Evolutionary conservation across 2,113 vertebrate genomes (phyloP), one percentile per base, ranked within the genome.

Genomic region (Dryoscopus gambensis): DNA sequence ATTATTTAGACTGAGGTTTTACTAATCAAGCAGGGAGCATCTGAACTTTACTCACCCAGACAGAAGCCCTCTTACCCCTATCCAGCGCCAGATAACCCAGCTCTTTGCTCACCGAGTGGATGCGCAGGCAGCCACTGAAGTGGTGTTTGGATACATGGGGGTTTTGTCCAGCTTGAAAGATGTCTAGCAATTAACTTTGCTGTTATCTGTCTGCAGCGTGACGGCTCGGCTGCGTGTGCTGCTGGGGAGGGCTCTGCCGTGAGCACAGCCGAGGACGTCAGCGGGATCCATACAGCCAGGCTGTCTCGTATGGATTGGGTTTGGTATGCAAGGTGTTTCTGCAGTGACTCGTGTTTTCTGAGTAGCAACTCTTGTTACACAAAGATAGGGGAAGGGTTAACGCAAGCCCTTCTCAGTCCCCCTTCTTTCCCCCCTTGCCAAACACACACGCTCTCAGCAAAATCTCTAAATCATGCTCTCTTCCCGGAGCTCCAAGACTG

Each of bases 1-100:
- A 49, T 94, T 97, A 92, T 92, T 93, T 95, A 96, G 95, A 94
- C 94, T 95, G 74, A 92, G 88, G 79, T 79, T 97, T 95, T 53
- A 27, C 67, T 95, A 93, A 90, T 95, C 91, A 90, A 77, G 59
- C 33, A 79, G 40, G 65, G 90, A 86, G 84, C 69, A 85, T 83
- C 59, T 83, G 93, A 96, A 95, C 95, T 97, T 94, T 93, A 47
- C 50, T 69, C 70, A 46, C 14, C 28, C 80, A 96, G 93, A 95
- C 94, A 95, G 84, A 85, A 94, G 77, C 78, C 89, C 93, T 96
- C 84, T 95, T 55, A 93, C 89, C 93, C 77, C 42, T 68, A 86
- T 92, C 59, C 67, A 33, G 18, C 0, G 1, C 57, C 47, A 95
- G 94, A 95, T 94, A 95, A 80, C 64, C 60, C 81, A 55, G 88